These are phyloP conservation scores for Nasonia longicornis DNA, from an alignment of 1,140 invertebrate species.

Conservation along the genomic window DNA sequence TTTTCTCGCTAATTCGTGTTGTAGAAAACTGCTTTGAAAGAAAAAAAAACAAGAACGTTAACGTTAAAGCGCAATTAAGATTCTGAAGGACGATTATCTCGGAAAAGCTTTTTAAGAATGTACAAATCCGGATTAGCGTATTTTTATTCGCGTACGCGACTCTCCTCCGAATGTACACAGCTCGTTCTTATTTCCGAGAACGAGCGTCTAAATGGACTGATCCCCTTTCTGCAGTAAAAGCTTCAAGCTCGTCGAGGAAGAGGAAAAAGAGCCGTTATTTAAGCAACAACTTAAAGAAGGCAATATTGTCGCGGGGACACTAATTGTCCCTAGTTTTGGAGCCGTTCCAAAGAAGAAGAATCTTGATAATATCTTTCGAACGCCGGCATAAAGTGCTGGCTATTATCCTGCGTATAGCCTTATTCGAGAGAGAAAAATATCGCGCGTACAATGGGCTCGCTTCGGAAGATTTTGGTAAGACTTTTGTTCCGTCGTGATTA, in stretches of 20 bases:
- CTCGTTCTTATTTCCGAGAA: background rate
- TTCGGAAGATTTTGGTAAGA: too few relatives aligned
- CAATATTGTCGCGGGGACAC: conserved; percentile 36
- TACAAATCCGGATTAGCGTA: too few relatives aligned
- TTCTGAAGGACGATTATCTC: too few relatives aligned
- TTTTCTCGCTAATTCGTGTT: too few relatives aligned
- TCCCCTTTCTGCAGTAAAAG: conserved; percentile 17
- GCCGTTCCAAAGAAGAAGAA: conserved; percentile 39
- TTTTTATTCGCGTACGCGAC: too few relatives aligned
- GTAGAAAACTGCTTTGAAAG: too few relatives aligned
- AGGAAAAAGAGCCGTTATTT: conserved; percentile 24
- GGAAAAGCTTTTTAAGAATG: too few relatives aligned
- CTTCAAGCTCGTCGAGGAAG: background rate
- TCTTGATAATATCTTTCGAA: conserved; percentile 44
- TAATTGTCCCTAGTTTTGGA: conserved; percentile 43
- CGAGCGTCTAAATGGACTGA: background rate
- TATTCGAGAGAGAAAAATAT: conserved; percentile 26
- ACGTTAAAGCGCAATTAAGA: too few relatives aligned
- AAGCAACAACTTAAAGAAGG: conserved; percentile 35
- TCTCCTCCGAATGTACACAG: background rate
- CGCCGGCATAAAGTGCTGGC: conserved; percentile 24
- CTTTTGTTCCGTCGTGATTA: too few relatives aligned
- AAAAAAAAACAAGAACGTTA: too few relatives aligned
- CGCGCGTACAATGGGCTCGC: background rate
- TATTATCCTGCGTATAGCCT: conserved; percentile 22